Evolutionary conservation across 2,888 invertebrate genomes (phyloP).

Genomic region (Mythimna lalbum): DNA sequence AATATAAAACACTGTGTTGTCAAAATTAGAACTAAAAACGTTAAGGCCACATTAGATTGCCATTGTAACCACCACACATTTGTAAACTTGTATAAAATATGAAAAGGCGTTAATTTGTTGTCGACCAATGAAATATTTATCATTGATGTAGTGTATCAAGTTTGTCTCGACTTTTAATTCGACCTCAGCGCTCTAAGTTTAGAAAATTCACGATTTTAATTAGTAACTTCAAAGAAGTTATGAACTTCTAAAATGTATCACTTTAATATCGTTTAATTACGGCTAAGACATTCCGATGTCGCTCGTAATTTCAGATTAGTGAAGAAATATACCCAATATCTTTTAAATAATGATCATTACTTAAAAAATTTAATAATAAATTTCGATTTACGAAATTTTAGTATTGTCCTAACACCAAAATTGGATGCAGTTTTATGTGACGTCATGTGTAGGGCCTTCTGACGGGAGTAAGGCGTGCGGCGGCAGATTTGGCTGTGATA

Average conservation of each 20-base stretch:
- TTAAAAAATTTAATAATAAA: background rate
- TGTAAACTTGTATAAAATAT: conserved; percentile 5
- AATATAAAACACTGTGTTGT: conserved; percentile 29
- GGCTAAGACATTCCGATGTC: conserved; percentile 41
- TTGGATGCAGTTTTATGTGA: conserved; percentile 27
- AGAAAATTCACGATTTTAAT: conserved; percentile 4
- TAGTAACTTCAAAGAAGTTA: conserved; percentile 16
- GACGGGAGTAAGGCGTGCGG: conserved; percentile 65
- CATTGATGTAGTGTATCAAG: conserved; percentile 9
- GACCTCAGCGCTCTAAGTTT: conserved; percentile 38
- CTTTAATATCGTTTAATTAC: conserved; percentile 6
- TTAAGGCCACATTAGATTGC: conserved; percentile 3
- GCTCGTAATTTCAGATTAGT: conserved; percentile 24
- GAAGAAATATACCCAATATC: conserved; percentile 11
- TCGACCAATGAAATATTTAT: conserved; percentile 7
- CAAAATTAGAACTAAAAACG: background rate
- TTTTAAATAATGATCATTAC: conserved; percentile 8
- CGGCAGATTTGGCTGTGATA: conserved; percentile 87
- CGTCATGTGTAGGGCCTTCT: conserved; percentile 38
- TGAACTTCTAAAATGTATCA: conserved; percentile 27
- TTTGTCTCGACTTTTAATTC: conserved; percentile 20
- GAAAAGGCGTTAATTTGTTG: background rate
- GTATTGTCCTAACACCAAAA: conserved; percentile 11
- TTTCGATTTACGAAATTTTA: conserved; percentile 2
- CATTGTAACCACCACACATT: conserved; percentile 9